These are phyloP conservation scores for Urocolius indicus DNA, from an alignment of 2,113 vertebrate genomes.

Conservation along the genomic window DNA sequence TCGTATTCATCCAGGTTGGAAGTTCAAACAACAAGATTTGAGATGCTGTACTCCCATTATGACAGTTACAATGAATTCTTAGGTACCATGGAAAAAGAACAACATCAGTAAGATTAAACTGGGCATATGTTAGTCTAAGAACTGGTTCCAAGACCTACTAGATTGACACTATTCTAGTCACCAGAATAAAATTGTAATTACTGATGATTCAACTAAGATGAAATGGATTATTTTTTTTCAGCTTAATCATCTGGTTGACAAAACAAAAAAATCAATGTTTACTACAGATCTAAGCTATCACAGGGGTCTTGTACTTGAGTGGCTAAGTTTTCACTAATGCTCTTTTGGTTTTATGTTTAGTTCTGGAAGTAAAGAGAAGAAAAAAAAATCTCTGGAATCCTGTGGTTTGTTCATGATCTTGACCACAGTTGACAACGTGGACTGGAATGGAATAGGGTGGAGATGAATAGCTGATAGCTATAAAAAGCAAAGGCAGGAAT, in stretches of 20 bases:
- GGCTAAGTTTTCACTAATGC: background rate
- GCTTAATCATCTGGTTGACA: background rate
- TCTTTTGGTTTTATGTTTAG: background rate
- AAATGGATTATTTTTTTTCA: background rate
- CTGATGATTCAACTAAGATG: background rate
- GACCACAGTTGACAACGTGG: background rate
- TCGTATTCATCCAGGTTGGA: background rate
- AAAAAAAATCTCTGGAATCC: background rate
- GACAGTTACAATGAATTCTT: background rate
- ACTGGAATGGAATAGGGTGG: background rate
- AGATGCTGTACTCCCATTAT: background rate
- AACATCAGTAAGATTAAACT: background rate
- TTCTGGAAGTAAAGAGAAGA: background rate
- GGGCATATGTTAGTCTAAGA: background rate
- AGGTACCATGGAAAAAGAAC: background rate
- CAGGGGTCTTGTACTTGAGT: background rate
- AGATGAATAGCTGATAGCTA: constrained; percentile 10
- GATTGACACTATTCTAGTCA: background rate
- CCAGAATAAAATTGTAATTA: background rate
- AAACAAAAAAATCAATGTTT: background rate
- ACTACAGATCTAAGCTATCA: background rate
- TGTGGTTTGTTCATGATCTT: background rate
- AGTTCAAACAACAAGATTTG: background rate
- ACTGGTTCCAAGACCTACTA: background rate
- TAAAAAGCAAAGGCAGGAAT: constrained; percentile 34